Evolutionary conservation across 2,888 invertebrate species (phyloP).

Genomic region (Coelogynopora nodosa): DNA sequence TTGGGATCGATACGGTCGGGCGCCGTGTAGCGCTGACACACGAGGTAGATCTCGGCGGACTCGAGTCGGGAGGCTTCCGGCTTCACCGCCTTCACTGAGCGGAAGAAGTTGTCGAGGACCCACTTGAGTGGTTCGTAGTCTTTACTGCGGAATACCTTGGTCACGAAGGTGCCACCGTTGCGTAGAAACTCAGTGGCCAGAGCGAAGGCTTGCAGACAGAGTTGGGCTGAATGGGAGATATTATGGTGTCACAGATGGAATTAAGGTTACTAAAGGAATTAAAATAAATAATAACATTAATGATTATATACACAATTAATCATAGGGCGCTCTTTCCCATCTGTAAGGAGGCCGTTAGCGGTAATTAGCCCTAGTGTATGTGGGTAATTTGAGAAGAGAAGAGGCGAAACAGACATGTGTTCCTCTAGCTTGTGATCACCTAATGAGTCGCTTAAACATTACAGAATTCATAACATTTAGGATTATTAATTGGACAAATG

Average conservation of each 20-base stretch:
- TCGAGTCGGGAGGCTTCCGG: conserved; percentile 95
- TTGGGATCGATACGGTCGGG: conserved; percentile 83
- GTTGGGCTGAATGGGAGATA: conserved; percentile 65
- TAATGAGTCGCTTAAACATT: too few species aligned
- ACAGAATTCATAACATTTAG: too few species aligned
- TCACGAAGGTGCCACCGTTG: conserved; percentile 91
- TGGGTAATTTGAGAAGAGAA: too few species aligned
- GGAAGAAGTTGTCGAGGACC: conserved; percentile 92
- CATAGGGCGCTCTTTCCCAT: not conserved
- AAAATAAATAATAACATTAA: too few species aligned
- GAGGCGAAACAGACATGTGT: too few species aligned
- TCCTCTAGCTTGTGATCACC: too few species aligned
- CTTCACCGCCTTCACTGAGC: conserved; percentile 88
- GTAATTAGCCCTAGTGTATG: too few species aligned
- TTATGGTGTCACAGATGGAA: not conserved
- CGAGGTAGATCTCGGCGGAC: conserved; percentile 97
- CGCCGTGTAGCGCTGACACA: conserved; percentile 86
- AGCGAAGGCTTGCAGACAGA: conserved; percentile 87
- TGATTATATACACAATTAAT: not conserved
- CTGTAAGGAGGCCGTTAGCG: not conserved
- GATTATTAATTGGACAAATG: too few species aligned
- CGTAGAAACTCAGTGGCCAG: conserved; percentile 81
- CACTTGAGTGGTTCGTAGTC: conserved; percentile 91
- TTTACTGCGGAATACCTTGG: conserved; percentile 95
- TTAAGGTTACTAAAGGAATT: conserved; percentile 30